A percentile compares a stretch with the other conserved stretches of the same genome.
phyloP scores from a whole-genome alignment of 2,888 invertebrate species.

The Nephrocerus scutellatus region DNA sequence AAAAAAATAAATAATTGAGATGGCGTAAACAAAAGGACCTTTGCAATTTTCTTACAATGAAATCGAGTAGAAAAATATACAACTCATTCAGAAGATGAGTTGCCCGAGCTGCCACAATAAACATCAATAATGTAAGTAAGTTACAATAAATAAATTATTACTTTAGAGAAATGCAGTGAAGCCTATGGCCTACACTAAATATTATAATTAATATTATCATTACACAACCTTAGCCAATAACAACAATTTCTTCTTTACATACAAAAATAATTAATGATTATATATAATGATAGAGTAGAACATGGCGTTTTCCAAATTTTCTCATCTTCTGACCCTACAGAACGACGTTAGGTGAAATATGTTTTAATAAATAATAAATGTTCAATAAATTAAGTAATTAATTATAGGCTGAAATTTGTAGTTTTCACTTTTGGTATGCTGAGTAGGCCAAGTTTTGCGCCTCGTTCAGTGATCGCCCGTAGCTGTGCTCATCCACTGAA shows the following conservation, averaged over 20 bases:
- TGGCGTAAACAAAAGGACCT: too few species aligned
- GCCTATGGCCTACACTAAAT: too few species aligned
- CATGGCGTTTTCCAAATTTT: conserved; percentile 4
- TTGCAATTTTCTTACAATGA: too few species aligned
- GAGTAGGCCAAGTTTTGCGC: conserved; percentile 67
- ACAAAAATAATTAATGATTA: conserved; percentile 1
- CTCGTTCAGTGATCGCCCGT: conserved; percentile 61
- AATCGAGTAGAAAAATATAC: too few species aligned
- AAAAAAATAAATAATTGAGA: too few species aligned
- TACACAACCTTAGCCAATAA: conserved; percentile 8
- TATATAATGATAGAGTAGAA: conserved; percentile 1
- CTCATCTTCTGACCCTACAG: too few species aligned
- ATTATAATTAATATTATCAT: conserved; percentile 2
- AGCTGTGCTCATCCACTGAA: conserved; percentile 52
- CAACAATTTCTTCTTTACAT: background rate
- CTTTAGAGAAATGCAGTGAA: too few species aligned
- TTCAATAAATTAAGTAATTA: conserved; percentile 24
- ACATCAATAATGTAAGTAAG: too few species aligned
- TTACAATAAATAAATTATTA: conserved; percentile 16
- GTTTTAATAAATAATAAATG: conserved; percentile 17
- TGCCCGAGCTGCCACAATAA: too few species aligned
- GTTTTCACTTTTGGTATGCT: conserved; percentile 47
- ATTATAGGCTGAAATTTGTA: conserved; percentile 3
- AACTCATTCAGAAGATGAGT: too few species aligned
- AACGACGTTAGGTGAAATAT: too few species aligned